Percentiles rank a stretch among this genome's conserved stretches.
These are phyloP conservation scores for Glaucidium brasilianum DNA, from an alignment of 2,113 vertebrate species.

Conservation along the genomic window DNA sequence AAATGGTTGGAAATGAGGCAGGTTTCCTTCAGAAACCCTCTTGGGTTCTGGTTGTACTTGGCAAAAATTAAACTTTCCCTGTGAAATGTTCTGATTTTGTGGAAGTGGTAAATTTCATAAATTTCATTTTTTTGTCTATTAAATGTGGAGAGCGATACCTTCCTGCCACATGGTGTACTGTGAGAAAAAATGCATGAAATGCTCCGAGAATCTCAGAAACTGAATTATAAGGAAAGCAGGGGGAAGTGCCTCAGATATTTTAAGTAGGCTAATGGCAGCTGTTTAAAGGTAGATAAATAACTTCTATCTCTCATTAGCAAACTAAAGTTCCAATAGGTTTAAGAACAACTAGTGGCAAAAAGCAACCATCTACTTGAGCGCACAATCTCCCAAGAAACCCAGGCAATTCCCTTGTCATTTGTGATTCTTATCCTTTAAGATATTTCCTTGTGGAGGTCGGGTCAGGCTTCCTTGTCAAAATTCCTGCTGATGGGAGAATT, in stretches of 20 bases:
- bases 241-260: background rate
- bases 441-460: background rate
- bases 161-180: background rate
- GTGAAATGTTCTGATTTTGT: background rate
- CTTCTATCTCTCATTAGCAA: background rate
- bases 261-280: background rate
- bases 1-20: background rate
- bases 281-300: background rate
- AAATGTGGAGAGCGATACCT: background rate
- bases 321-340: background rate
- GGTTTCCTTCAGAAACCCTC: background rate
- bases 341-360: background rate
- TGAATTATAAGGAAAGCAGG: background rate
- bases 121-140: background rate
- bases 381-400: background rate
- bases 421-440: background rate
- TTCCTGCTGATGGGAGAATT: background rate
- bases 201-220: background rate
- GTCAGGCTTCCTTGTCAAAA: background rate
- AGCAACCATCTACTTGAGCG: background rate
- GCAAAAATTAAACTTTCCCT: background rate
- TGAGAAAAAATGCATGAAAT: background rate
- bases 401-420: accelerated
- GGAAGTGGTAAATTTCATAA: background rate
- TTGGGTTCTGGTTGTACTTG: background rate